Evolutionary conservation across 2,888 invertebrate species (phyloP).

Genomic region (Panopea generosa): DNA sequence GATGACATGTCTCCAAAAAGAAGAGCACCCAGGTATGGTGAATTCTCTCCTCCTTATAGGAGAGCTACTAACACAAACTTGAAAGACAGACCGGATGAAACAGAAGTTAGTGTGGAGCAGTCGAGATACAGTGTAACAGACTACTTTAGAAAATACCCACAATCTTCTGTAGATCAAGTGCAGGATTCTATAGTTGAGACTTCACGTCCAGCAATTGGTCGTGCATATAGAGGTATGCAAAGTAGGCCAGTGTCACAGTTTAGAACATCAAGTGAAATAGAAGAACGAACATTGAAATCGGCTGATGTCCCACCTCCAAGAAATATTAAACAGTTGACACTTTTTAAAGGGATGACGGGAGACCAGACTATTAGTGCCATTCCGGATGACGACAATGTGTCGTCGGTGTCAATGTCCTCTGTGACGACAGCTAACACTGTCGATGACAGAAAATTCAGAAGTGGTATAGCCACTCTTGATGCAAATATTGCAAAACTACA

Average conservation of each 20-base stretch:
- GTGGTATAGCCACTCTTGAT: slow-evolving; percentile 80
- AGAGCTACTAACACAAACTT: slow-evolving; percentile 18
- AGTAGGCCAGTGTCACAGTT: slow-evolving; percentile 14
- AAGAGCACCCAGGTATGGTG: slow-evolving; percentile 14
- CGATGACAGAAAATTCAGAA: slow-evolving; percentile 77
- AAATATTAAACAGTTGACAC: slow-evolving; percentile 39
- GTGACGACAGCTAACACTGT: slow-evolving; percentile 69
- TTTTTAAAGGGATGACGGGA: slow-evolving; percentile 41
- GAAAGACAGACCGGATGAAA: slow-evolving; percentile 11
- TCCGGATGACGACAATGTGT: slow-evolving; percentile 69
- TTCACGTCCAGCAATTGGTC: slow-evolving; percentile 11
- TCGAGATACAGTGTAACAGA: slow-evolving; percentile 79
- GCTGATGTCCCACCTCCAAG: slow-evolving; percentile 11
- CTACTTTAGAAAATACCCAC: slow-evolving; percentile 76
- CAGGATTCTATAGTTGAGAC: slow-evolving; percentile 6
- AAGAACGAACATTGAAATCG: slow-evolving; percentile 41
- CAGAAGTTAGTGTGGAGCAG: slow-evolving; percentile 60
- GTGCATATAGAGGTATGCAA: neutral
- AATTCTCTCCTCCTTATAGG: slow-evolving; percentile 18
- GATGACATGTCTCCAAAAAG: slow-evolving; percentile 15
- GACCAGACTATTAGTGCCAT: slow-evolving; percentile 79
- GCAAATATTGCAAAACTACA: slow-evolving; percentile 80
- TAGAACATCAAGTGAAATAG: slow-evolving; percentile 52
- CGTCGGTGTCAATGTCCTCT: slow-evolving; percentile 66
- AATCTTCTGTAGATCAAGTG: slow-evolving; percentile 7